Evolutionary conservation across 2,797 vertebrate genomes (phyloP).

Genomic region (Typhlichthys eigenmanni): DNA sequence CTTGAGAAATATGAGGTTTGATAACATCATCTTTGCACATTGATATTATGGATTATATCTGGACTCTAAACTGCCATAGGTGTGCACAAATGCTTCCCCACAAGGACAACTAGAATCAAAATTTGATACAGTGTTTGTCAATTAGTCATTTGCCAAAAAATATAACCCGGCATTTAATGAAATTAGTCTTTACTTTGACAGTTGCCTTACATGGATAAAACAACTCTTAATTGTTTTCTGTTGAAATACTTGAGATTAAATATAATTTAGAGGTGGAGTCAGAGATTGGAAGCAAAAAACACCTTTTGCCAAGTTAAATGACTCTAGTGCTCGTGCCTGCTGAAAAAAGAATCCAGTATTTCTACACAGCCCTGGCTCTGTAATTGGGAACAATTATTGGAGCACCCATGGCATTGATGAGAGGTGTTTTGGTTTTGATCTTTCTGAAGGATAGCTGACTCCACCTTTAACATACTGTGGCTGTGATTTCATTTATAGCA

Average conservation of each 20-base stretch:
- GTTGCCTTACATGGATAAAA: constrained; percentile 1
- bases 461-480: neutral
- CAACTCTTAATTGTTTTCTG: neutral
- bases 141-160: neutral
- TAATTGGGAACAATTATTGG: no score
- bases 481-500: constrained; percentile 23
- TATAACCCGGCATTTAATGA: neutral
- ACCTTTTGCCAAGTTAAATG: no score
- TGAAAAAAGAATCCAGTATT: no score
- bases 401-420: no score
- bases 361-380: no score
- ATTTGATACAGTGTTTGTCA: neutral
- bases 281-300: no score
- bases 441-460: no score
- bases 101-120: neutral
- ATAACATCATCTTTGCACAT: neutral
- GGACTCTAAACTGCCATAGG: no score
- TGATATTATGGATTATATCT: neutral
- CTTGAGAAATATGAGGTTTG: constrained; percentile 10
- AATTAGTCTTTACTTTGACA: constrained; percentile 1
- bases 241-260: neutral
- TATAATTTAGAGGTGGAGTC: neutral
- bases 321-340: no score
- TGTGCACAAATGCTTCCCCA: neutral
- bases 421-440: no score